These are phyloP conservation scores for Ladona fulva DNA, from an alignment of 1,140 invertebrate genomes.

Conservation along the genomic window DNA sequence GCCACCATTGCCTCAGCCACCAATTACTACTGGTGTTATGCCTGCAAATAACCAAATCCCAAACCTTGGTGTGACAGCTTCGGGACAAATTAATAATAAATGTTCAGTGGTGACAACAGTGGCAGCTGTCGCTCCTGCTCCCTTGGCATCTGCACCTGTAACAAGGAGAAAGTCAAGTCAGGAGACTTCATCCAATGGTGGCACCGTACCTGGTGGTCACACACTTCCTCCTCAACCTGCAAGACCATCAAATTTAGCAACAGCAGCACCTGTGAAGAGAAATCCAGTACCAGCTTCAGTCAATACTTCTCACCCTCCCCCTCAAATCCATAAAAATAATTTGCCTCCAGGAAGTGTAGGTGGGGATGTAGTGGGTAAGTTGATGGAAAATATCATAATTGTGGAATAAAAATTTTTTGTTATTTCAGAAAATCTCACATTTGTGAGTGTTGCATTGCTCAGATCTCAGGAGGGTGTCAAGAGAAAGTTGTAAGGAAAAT, in stretches of 20 bases:
- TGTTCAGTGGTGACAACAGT: slow-evolving; percentile 16
- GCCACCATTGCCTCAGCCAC: background rate
- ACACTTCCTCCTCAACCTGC: slow-evolving; percentile 40
- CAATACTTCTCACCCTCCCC: slow-evolving; percentile 17
- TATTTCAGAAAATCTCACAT: too few relatives aligned
- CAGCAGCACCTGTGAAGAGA: slow-evolving; percentile 31
- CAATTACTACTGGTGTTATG: background rate
- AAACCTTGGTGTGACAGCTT: background rate
- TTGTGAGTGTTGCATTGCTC: too few relatives aligned
- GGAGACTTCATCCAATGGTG: background rate
- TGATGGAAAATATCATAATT: background rate
- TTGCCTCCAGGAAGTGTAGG: background rate
- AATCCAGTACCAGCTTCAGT: background rate
- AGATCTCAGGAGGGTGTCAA: too few relatives aligned
- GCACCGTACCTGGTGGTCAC: background rate
- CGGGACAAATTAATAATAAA: slow-evolving; percentile 13
- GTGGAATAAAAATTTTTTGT: too few relatives aligned
- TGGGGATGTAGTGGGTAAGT: background rate
- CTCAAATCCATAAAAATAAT: slow-evolving; percentile 27
- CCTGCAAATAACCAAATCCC: background rate
- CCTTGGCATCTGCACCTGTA: slow-evolving; percentile 27
- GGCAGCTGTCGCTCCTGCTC: slow-evolving; percentile 24
- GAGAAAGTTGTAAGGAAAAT: too few relatives aligned
- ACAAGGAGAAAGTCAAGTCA: slow-evolving; percentile 32
- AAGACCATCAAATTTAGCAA: slow-evolving; percentile 36